Percentiles rank a stretch among this genome's conserved stretches.
phyloP scores from a whole-genome alignment of 2,888 invertebrate species.

The Oeneis ivallda region DNA sequence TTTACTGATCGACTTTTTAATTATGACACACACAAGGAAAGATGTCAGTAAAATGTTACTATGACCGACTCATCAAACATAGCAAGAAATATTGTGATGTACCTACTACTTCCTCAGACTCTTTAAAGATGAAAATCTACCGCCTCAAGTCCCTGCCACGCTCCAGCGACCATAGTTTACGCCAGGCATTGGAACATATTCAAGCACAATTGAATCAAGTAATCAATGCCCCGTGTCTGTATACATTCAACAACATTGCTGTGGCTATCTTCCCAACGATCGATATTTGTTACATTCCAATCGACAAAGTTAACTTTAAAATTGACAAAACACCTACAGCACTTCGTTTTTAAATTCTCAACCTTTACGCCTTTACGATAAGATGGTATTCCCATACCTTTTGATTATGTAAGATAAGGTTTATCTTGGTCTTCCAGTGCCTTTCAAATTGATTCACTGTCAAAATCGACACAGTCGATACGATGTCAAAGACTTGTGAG shows the following conservation, averaged over 20 bases:
- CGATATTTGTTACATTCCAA: conserved; percentile 75
- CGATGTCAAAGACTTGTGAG: conserved; percentile 72
- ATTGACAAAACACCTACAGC: conserved; percentile 40
- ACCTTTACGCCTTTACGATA: conserved; percentile 42
- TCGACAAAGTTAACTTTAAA: conserved; percentile 55
- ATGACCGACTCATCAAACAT: neutral
- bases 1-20: too few species aligned
- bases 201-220: conserved; percentile 73
- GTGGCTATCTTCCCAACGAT: conserved; percentile 72
- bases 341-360: conserved; percentile 41
- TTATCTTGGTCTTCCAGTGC: conserved; percentile 41
- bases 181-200: conserved; percentile 52
- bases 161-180: conserved; percentile 28
- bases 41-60: neutral
- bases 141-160: conserved; percentile 22
- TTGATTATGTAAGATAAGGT: conserved; percentile 5
- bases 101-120: conserved; percentile 14
- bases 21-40: too few species aligned
- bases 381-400: conserved; percentile 8
- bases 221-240: conserved; percentile 79
- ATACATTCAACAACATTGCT: conserved; percentile 74
- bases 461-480: conserved; percentile 70
- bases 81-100: conserved; percentile 16
- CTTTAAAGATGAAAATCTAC: conserved; percentile 17
- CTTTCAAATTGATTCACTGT: conserved; percentile 74